phyloP scores from a whole-genome alignment of 2,113 vertebrate genomes.

The Girardinichthys multiradiatus region DNA sequence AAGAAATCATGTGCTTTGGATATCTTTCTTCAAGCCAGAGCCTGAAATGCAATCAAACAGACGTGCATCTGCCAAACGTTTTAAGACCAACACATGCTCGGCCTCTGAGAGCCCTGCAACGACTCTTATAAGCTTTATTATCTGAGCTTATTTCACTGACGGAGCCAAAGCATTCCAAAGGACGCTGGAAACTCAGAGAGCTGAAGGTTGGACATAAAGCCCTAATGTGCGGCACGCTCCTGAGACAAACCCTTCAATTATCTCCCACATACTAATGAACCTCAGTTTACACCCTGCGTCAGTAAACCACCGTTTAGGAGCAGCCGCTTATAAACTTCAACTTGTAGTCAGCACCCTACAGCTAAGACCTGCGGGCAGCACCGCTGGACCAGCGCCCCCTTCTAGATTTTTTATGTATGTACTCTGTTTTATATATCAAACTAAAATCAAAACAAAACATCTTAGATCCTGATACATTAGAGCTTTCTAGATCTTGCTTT shows the following conservation, averaged over 20 bases:
- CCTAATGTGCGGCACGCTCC: conserved; percentile 28
- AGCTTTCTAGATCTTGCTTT: too few relatives aligned
- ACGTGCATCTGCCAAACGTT: conserved; percentile 26
- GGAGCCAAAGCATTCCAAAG: not conserved
- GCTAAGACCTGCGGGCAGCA: conserved; percentile 52
- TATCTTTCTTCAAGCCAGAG: conserved; percentile 32
- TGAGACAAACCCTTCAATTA: conserved; percentile 55
- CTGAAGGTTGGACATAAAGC: not conserved
- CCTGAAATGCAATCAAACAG: conserved; percentile 48
- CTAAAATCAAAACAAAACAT: too few relatives aligned
- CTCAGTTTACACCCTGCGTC: conserved; percentile 43
- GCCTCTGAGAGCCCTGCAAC: conserved; percentile 7
- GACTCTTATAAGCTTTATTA: conserved; percentile 16
- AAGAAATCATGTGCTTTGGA: conserved; percentile 43
- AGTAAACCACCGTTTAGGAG: conserved; percentile 55
- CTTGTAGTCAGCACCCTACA: conserved; percentile 32
- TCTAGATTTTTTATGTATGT: conserved; percentile 2
- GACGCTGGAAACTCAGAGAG: not conserved
- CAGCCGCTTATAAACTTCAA: conserved; percentile 43
- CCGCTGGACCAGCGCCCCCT: conserved; percentile 30
- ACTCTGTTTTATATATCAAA: not conserved
- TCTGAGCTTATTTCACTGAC: not conserved
- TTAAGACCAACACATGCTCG: conserved; percentile 1
- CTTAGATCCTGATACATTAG: too few relatives aligned
- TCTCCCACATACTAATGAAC: conserved; percentile 59